Evolutionary conservation across 2,888 invertebrate species (phyloP).

Genomic region (Prosopocoilus inquinatus): DNA sequence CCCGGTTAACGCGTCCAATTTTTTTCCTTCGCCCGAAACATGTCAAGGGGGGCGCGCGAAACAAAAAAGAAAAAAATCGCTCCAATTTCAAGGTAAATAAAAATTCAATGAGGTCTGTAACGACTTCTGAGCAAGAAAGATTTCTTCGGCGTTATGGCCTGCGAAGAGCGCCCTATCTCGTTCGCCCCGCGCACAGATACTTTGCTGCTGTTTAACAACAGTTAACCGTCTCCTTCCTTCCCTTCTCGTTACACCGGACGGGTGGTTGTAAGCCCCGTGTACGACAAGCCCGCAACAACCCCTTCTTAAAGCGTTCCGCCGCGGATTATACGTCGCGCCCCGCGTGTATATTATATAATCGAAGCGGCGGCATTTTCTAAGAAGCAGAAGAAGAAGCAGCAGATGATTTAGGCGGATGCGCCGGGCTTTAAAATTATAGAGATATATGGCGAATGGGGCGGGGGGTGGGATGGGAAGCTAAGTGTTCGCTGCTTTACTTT

Average conservation of each 20-base stretch:
- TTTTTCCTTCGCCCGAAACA: too few relatives aligned
- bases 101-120: not conserved
- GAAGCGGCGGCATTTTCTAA: slow-evolving; percentile 26
- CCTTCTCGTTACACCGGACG: not conserved
- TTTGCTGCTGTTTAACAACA: not conserved
- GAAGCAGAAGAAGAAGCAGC: too few relatives aligned
- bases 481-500: not conserved
- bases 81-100: slow-evolving; percentile 1
- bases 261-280: not conserved
- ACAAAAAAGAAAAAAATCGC: not conserved
- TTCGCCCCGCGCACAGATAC: not conserved
- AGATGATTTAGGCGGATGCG: slow-evolving; percentile 23
- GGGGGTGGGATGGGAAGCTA: slow-evolving; percentile 8
- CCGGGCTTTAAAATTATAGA: slow-evolving; percentile 6
- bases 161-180: not conserved
- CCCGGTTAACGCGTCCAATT: too few relatives aligned
- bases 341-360: slow-evolving; percentile 28
- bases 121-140: not conserved
- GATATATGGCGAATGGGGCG: slow-evolving; percentile 10
- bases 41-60: too few relatives aligned
- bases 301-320: slow-evolving; percentile 26
- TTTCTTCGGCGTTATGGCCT: not conserved
- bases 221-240: not conserved
- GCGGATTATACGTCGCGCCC: slow-evolving; percentile 23
- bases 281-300: slow-evolving; percentile 15